phyloP scores from a whole-genome alignment of 2,113 vertebrate genomes.

The Loxodonta africana region DNA sequence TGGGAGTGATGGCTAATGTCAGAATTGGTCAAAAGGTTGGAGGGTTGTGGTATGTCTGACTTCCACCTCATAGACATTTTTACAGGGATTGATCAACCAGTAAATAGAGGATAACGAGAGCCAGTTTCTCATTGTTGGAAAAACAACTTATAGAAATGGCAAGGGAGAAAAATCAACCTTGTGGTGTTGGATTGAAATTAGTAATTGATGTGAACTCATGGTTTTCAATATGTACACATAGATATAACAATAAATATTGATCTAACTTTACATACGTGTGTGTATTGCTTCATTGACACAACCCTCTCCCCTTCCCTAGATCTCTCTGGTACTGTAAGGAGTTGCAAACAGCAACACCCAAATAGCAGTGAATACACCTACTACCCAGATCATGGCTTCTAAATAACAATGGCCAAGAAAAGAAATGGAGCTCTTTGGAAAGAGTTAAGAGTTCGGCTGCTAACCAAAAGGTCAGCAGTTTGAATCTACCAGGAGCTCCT shows the following conservation, averaged over 20 bases:
- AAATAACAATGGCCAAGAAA: slow-evolving; percentile 25
- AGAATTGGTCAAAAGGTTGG: too few relatives aligned
- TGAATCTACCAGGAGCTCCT: too few relatives aligned
- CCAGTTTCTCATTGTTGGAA: background rate
- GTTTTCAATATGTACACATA: background rate
- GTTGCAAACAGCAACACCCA: background rate
- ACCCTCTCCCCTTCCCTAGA: background rate
- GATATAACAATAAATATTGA: background rate
- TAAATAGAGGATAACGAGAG: background rate
- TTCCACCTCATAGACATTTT: too few relatives aligned
- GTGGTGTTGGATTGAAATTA: background rate
- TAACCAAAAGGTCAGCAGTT: too few relatives aligned
- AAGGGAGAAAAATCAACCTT: background rate
- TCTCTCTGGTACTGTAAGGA: background rate
- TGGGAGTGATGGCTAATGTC: too few relatives aligned
- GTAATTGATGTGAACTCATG: background rate
- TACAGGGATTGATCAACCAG: background rate
- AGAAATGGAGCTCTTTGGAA: background rate
- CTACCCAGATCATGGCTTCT: background rate
- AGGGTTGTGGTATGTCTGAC: too few relatives aligned
- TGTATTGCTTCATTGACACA: background rate
- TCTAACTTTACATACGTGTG: background rate
- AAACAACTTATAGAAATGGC: background rate
- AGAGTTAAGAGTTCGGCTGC: background rate
- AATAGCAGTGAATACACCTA: background rate